Evolutionary conservation across 2,797 vertebrate species (phyloP), one percentile per base, ranked within the genome.

Genomic region (Chelon auratus): DNA sequence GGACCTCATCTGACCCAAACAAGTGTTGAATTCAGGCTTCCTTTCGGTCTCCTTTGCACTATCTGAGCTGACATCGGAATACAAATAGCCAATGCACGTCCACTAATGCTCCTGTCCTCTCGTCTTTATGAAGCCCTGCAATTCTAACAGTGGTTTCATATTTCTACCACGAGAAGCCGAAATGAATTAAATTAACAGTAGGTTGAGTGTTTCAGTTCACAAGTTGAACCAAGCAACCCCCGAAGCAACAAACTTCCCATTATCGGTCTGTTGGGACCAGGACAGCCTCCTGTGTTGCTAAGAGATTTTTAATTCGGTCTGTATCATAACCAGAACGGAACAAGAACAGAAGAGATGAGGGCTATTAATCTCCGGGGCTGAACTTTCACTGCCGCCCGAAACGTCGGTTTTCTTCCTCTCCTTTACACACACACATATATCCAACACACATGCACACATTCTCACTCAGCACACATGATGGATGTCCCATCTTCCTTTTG

Each of bases 271-370:
- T 3, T 45, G 78, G 74, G 62, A 73, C 1, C 51, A 12, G 59
- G 68, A 74, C 65, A 77, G 65, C 75, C 73, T 82, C 72, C 76
- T 72, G 75, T 69, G 47, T 37, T 3, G 48, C 71, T 78, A 83
- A 84, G 84, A 62, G 80, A 77, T 88, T 92, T 93, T 90, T 91
- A 91, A 94, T 93, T 92, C 84, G 87, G 43, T 90, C 83, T 87
- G 82, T 82, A 87, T 87, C 80, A 77, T 72, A 87, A 78, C 81
- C 83, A 87, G 73, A 81, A 76, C 72, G 77, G 70, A 81, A 84
- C 75, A 85, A 81, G 62, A 80, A 13, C 67, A 85, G 81, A 80
- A 10, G 62, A 75, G 76, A 72, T 42, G 57, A 63, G 53, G 50
- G 77, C 81, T 74, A 89, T 91, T 87, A 85, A 91, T 93, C 88